Base-by-base conservation (phyloP, 2,888 invertebrate genomes). In the Lacanobia wlatinum region DNA sequence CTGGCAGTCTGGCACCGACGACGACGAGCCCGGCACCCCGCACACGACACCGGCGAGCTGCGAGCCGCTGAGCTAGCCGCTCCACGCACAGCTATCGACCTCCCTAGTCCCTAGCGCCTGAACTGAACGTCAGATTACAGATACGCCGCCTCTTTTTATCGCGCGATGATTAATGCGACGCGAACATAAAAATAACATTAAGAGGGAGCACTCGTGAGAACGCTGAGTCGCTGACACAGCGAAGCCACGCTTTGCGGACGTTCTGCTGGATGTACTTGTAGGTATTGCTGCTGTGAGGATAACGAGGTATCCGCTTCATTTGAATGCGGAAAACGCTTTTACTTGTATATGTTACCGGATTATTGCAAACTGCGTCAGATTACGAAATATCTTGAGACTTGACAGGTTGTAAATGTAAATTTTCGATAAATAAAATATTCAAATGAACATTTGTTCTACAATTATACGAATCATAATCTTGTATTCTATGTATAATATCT, bases 81-180 rank as follows among this genome's bases (percentile, higher is more conserved):
- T 38, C 16, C 50, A 23, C 53, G 53, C 28, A 1, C 4, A 16
- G 53, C 23, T 9, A 9, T 18, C 56, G 28, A 21, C 23, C 23
- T 9, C 28, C 9, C 55, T 1, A 1, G 14, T 5, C n/a, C n/a
- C 8, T 21, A 3, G 12, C 6, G 14, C 14, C 14, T 40, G 9
- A 21, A 21, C 40, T 72, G 40, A 52, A 56, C 55, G 38, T 38
- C 48, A 73, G 10, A 52, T 59, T 73, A 28, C 60, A 60, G 73
- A 23, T 28, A 46, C 6, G 23, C 21, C 23, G 34, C 43, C 23
- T 53, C 18, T 73, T 52, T 43, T 52, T 28, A 46, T 40, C 61
- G 60, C 12, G 23, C 34, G 34, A 73, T 73, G 43, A 71, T 73
- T 59, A 60, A 60, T 59, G 73, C 14, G 38, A 50, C 38, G 46